These are phyloP conservation scores for Lepidothrix coronata DNA, from an alignment of 2,113 vertebrate species.

Conservation along the genomic window DNA sequence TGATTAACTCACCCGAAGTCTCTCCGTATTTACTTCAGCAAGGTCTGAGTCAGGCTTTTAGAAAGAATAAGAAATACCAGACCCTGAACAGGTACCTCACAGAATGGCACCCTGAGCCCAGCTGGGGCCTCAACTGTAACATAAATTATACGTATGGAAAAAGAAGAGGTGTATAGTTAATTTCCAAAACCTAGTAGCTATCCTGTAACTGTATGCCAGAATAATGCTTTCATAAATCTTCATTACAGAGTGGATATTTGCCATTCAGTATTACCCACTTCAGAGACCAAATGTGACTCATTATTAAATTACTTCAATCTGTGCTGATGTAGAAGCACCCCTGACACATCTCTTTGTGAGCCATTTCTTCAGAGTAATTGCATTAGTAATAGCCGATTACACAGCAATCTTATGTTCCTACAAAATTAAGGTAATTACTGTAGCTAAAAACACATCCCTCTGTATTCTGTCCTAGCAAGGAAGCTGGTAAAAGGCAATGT, in stretches of 20 bases:
- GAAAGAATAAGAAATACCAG: background rate
- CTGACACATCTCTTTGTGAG: slow-evolving; percentile 54
- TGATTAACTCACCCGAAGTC: background rate
- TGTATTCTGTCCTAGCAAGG: slow-evolving; percentile 41
- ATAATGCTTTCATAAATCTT: slow-evolving; percentile 34
- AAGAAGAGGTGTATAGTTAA: background rate
- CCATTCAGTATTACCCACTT: slow-evolving; percentile 50
- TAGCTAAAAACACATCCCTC: slow-evolving; percentile 59
- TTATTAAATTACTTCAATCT: slow-evolving; percentile 68
- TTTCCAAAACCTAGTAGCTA: background rate
- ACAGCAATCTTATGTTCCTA: slow-evolving; percentile 62
- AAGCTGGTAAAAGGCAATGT: slow-evolving; percentile 23
- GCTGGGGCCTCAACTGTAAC: background rate
- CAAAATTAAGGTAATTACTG: slow-evolving; percentile 71
- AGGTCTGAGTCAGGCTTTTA: background rate
- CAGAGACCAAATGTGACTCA: slow-evolving; percentile 66
- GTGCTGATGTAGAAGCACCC: slow-evolving; percentile 52
- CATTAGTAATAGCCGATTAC: slow-evolving; percentile 68
- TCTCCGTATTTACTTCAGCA: background rate
- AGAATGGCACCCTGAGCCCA: background rate
- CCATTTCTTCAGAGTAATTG: slow-evolving; percentile 67
- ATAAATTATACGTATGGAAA: background rate
- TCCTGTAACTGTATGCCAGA: background rate
- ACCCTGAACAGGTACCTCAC: background rate
- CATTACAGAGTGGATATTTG: slow-evolving; percentile 46